Percentiles rank a stretch among this genome's conserved stretches.
Conservation (phyloP, 30 jellyfish, hydroid and myxozoan genomes). For the Aurelia aurita region DNA sequence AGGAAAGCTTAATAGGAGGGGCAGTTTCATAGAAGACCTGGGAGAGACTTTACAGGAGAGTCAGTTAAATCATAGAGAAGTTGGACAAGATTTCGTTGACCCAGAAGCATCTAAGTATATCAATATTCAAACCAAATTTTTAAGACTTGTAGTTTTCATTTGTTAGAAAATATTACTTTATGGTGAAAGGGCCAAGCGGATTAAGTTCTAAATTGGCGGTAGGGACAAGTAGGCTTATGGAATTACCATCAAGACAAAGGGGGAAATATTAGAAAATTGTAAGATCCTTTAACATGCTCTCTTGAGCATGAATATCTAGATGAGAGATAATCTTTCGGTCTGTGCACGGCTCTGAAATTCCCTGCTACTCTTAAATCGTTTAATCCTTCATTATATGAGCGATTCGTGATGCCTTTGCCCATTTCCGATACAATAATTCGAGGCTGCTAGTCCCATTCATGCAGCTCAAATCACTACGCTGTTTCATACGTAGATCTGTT, state of each 20-base stretch:
- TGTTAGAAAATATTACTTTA: conserved; percentile 8
- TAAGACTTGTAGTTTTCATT: conserved; percentile 29
- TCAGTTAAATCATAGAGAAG: too few relatives aligned
- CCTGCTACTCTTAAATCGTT: conserved; percentile 8
- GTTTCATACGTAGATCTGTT: too few relatives aligned
- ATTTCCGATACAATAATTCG: conserved; percentile 20
- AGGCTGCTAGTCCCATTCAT: too few relatives aligned
- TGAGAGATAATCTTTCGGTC: conserved; percentile 35
- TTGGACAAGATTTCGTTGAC: conserved; percentile 17
- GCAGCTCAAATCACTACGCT: too few relatives aligned
- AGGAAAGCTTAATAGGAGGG: too few relatives aligned
- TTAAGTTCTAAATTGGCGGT: conserved; percentile 53
- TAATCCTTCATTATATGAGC: conserved; percentile 25
- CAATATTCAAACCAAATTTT: conserved; percentile 14
- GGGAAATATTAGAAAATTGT: neutral
- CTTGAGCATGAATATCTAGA: conserved; percentile 6
- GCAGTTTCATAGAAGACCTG: too few relatives aligned
- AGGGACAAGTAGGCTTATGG: conserved; percentile 46
- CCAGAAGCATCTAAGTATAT: conserved; percentile 14
- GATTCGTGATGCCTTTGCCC: conserved; percentile 24
- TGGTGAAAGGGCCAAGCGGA: conserved; percentile 48
- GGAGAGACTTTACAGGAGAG: too few relatives aligned
- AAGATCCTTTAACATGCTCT: conserved; percentile 33
- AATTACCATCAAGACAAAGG: conserved; percentile 40
- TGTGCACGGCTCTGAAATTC: conserved; percentile 24